Evolutionary conservation across 2,113 vertebrate genomes (phyloP).

Genomic region (Heptranchias perlo): DNA sequence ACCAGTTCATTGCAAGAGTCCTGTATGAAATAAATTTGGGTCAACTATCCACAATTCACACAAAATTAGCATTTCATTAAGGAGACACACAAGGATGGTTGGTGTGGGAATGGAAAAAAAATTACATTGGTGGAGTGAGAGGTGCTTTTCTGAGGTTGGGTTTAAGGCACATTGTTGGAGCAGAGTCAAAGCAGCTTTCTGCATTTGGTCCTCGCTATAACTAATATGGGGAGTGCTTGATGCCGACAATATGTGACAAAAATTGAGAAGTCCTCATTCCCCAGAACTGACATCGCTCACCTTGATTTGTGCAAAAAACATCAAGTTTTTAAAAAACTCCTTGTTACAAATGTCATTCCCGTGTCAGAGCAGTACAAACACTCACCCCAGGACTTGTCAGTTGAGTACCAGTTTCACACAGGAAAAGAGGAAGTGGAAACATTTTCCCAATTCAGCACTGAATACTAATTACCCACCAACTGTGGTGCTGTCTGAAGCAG

Average conservation of each 20-base stretch:
- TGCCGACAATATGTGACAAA: background rate
- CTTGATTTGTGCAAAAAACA: slow-evolving; percentile 10
- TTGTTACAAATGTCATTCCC: background rate
- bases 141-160: background rate
- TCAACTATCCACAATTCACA: background rate
- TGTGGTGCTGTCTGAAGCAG: background rate
- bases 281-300: background rate
- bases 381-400: background rate
- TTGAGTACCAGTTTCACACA: background rate
- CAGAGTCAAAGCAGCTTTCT: background rate
- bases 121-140: background rate
- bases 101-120: background rate
- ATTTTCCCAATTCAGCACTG: background rate
- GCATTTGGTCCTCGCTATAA: background rate
- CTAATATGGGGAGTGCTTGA: background rate
- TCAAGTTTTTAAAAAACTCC: background rate
- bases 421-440: background rate
- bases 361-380: background rate
- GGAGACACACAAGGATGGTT: background rate
- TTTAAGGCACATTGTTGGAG: background rate
- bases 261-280: background rate
- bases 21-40: background rate
- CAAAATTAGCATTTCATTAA: background rate
- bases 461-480: background rate
- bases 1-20: background rate